Base-by-base conservation (phyloP, 2,113 vertebrate genomes). In the Abramis brama region DNA sequence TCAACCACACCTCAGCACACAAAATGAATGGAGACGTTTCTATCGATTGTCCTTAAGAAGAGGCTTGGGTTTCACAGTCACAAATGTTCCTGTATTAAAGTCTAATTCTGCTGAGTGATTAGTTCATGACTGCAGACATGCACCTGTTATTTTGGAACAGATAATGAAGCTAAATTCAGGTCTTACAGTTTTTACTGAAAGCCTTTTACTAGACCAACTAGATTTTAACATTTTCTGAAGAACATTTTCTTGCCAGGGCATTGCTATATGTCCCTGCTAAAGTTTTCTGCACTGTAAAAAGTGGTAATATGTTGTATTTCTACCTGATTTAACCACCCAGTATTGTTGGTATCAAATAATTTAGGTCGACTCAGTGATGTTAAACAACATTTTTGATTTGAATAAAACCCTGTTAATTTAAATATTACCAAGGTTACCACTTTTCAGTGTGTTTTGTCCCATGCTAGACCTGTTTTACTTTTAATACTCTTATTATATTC, bases 11-110 rank as follows among this genome's bases (percentile, higher is more conserved):
- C 83, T 85, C 33, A 36, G 79, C 52, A 10, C 6, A 50, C n/a
- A 15, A 71, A 33, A 39, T 77, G 36, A 87, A 82, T 30, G 17
- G 60, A 43, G 79, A 88, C 25, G 50, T 50, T 74, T 83, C 62
- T 55, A 83, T 71, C 21, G 13, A 86, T 77, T 55, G 55, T 62
- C 45, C 5, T 73, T 64, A 30, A 23, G 66, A 64, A 79, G 52
- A 74, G 33, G 25, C 71, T 15, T 39, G 30, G 21, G 21, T 60
- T 60, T 79, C 6, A 79, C 57, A 60, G 23, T 43, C 6, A 43
- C 25, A 62, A 43, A 33, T 60, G 30, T 79, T n/a, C 23, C 19
- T 79, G 12, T 60, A n/a, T 36, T 79, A n/a, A n/a, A 39, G 11
- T 8, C 11, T 59, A 59, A 33, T 59, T 79, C 36, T 1, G 9